A percentile compares a stretch with the other conserved stretches of the same genome.
Evolutionary conservation across 2,113 vertebrate genomes (phyloP).

Genomic region (Phainopepla nitens): DNA sequence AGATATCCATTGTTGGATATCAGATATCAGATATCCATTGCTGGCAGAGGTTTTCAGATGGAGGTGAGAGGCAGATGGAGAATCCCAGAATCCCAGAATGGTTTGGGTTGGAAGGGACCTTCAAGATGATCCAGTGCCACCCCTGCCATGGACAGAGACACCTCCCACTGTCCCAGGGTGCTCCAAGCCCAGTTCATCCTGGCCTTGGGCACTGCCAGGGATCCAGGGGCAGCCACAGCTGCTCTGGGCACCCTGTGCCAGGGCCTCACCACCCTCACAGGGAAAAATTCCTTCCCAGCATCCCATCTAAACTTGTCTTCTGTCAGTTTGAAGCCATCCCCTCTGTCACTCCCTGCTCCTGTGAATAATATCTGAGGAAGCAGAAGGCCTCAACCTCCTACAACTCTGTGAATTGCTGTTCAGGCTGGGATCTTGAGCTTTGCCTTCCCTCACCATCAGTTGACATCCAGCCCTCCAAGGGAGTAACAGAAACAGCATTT

Average conservation of each 20-base stretch:
- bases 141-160: background rate
- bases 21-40: background rate
- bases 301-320: background rate
- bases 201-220: background rate
- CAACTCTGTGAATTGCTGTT: background rate
- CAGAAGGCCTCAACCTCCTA: background rate
- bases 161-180: accelerated
- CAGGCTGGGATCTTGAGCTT: background rate
- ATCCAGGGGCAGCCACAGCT: background rate
- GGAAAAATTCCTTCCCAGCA: background rate
- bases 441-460: background rate
- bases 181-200: accelerated
- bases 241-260: background rate
- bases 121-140: background rate
- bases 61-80: background rate
- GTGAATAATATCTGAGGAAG: background rate
- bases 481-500: background rate
- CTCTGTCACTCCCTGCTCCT: background rate
- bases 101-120: background rate
- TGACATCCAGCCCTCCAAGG: background rate
- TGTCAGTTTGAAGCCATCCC: background rate
- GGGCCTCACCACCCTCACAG: accelerated
- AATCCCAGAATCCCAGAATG: background rate
- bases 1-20: background rate
- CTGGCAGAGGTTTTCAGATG: background rate